Base-by-base conservation (phyloP, 2,113 vertebrate genomes). In the Beaufortia kweichowensis region DNA sequence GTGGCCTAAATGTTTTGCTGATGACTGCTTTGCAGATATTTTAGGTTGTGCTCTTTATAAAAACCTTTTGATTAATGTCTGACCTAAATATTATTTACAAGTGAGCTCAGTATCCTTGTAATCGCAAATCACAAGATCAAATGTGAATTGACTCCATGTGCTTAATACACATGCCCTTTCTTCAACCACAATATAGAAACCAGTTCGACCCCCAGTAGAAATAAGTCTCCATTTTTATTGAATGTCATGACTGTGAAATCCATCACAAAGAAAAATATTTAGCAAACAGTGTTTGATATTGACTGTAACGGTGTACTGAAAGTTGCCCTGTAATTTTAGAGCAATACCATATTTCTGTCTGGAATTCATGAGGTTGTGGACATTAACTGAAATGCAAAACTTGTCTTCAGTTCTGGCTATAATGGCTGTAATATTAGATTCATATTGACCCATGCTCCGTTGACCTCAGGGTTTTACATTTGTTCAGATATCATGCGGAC, bases 361-460 rank as follows among this genome's bases (percentile, higher is more conserved):
- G 55, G 55, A 72, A n/a, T 43, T 43, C 33, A 59, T 72, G 55
- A 1, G 33, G 33, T 59, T 59, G 31, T 59, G 1, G 17, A 56
- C 29, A 35, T 31, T 55, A 69, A 26, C 55, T 59, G 53, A 28
- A 72, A 59, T 43, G 35, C 24, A 59, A 24, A 59, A 26, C 33
- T 71, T 71, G 53, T 57, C 59, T 72, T 59, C 31, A 8, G 15
- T 26, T 31, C 31, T 35, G 29, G 29, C n/a, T 59, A 43, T 59
- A 59, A 72, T 72, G 69, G 31, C 69, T 59, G 23, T n/a, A 28
- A 72, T 28, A 57, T 59, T 21, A 70, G 31, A 72, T 69, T 35
- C 28, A 56, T 69, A 55, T 55, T 55, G 26, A 69, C 67, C 53
- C 29, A 1, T 69, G 23, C 53, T 57, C 55, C 43, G 21, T 70